Evolutionary conservation across 2,888 invertebrate species (phyloP), one percentile per base, ranked within the genome.

Genomic region (Stenurella melanura): DNA sequence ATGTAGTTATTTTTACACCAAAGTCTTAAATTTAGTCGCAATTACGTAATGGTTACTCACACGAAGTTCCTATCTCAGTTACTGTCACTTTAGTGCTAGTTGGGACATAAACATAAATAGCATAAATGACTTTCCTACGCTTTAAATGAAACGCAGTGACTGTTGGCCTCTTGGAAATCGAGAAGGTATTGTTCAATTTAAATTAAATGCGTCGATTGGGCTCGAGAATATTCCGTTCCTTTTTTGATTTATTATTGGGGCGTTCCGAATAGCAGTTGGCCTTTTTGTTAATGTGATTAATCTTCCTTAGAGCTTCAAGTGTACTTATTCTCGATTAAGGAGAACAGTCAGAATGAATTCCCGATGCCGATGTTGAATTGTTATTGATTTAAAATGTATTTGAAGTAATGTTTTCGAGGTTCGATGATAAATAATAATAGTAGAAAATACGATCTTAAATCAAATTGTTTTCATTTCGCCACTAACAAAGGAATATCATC

Each of bases 401-500:
- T 42, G 19, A 19, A 15, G 42, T 42, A 64, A 64, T 64, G 64
- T 42, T 38, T 64, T 42, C 64, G 18, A 26, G 26, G 42, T 42
- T 12, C 12, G 42, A 64, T 42, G 64, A 64, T 64, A 64, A 64
- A 64, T 64, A 64, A 42, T 30, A 64, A 50, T n/a, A 50, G 19
- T 3, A 42, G 64, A 64, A 38, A 64, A 64, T 64, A 64, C 64
- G 12, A 64, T 64, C 64, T 30, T 64, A 42, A 64, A 64, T 64
- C 64, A 64, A 64, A 64, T 64, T 64, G 42, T 64, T 64, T 64
- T 64, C 64, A 64, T 64, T 42, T 42, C 18, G 42, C 38, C 10
- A 38, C 64, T 64, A 64, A 64, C 64, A 64, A 64, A 64, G 30
- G 64, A 42, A 42, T 64, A 64, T 64, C 64, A 50, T 50, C 50